Evolutionary conservation across 2,888 invertebrate genomes (phyloP), one percentile per base, ranked within the genome.

Genomic region (Rhaphigaster nebulosa): DNA sequence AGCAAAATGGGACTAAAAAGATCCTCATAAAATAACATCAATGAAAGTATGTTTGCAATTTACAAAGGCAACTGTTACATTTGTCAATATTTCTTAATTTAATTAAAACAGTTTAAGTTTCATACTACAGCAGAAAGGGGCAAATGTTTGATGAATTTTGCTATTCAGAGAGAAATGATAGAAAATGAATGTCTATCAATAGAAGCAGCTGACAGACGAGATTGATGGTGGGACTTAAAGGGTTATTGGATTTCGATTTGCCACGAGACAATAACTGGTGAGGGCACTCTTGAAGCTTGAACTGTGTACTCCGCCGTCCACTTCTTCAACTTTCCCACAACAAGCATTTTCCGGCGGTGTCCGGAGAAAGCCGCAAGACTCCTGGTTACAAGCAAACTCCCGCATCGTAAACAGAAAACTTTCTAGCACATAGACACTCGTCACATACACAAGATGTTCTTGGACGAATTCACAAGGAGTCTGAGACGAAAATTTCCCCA

Each of bases 241-340:
- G 70, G 34, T 38, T 76, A 76, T 76, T 76, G 70, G 70, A 76
- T 76, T 76, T 76, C 70, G 34, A 76, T 76, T 76, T 76, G 34
- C 70, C 70, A 38, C 20, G 70, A 76, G 70, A 76, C 70, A 76
- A 76, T 76, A 76, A 76, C 34, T 0, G 18, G 1, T 23, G 38
- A 76, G 34, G 20, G 34, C 34, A 1, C 70, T 76, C 70, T n/a
- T 0, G 6, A 34, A 29, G 38, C 70, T 76, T n/a, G 8, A 20
- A 76, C 60, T n/a, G 13, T n/a, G 13, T 15, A 60, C 70, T 76
- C 38, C 29, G 8, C 38, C 70, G 6, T 23, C 34, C 70, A 38
- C 70, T 76, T 76, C 70, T 38, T 76, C 20, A 38, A 65, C 65
- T 65, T 65, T 65, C 65, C 65, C 65, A 29, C 29, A 65, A 38